Base-by-base conservation (phyloP, 2,113 vertebrate genomes). In the Vireo altiloquus region DNA sequence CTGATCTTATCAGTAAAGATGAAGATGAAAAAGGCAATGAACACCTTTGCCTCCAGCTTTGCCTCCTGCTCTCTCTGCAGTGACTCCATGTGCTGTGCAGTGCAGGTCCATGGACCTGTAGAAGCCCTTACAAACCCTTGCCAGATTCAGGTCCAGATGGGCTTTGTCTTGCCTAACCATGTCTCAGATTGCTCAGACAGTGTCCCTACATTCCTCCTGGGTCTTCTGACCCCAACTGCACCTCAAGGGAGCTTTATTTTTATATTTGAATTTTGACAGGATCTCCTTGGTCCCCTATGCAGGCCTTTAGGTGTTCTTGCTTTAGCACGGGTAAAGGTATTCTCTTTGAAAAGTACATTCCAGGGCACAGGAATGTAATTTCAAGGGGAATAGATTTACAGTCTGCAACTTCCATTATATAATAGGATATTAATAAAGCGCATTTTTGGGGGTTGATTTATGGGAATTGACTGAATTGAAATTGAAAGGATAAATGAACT, bases 401-500 rank as follows among this genome's bases (percentile, higher is more conserved):
- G 68, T 60, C 56, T 90, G 40, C 28, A 75, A 50, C 47, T 83
- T 93, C 54, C n/a, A 33, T 74, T 90, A 82, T 52, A 50, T 77
- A 80, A 63, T 33, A 72, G 11, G 33, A 44, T 70, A 80, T 64
- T 66, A 87, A 85, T 90, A 87, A 85, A 79, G 80, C 1, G 0
- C 1, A 0, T 52, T 63, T 92, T 63, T 8, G 17, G 33, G 37
- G 7, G 1, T 37, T 95, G 64, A 86, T 95, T 86, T 83, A 88
- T 77, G 47, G n/a, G 63, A 80, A 76, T 52, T 72, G 82, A 69
- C 59, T 63, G 35, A n/a, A n/a, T n/a, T n/a, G n/a, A n/a, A n/a
- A n/a, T n/a, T n/a, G n/a, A 91, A 92, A 88, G 64, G 35, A 93
- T 81, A 90, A 90, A 90, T 56, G 35, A 77, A 59, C 59, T 64